These are phyloP conservation scores for Rhyacophila brunnea DNA, from an alignment of 1,140 invertebrate genomes.

Conservation along the genomic window DNA sequence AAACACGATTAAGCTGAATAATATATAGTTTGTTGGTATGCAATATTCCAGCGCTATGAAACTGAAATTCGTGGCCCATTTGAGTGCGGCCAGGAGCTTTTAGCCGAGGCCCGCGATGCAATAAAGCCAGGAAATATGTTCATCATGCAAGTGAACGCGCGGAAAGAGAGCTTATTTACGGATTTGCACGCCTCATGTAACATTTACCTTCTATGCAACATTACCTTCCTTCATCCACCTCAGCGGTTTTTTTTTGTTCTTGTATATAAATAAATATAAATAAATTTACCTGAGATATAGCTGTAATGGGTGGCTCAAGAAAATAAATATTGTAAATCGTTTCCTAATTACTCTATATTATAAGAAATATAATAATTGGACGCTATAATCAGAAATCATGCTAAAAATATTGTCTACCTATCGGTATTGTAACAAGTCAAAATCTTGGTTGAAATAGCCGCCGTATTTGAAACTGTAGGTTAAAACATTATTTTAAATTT, in stretches of 20 bases:
- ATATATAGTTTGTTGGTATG: too few relatives aligned
- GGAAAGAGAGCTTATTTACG: slow-evolving; percentile 19
- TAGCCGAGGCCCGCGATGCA: not conserved
- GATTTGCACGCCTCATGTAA: slow-evolving; percentile 10
- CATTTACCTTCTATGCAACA: slow-evolving; percentile 16
- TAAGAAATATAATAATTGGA: too few relatives aligned
- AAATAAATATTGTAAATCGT: not conserved
- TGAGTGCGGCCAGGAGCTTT: not conserved
- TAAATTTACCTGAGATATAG: slow-evolving; percentile 2
- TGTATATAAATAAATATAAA: slow-evolving; percentile 10
- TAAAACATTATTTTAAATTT: too few relatives aligned
- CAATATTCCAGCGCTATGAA: too few relatives aligned
- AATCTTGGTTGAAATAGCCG: too few relatives aligned
- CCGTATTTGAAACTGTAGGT: too few relatives aligned
- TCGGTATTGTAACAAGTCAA: too few relatives aligned
- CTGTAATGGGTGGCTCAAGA: not conserved
- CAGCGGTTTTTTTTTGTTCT: slow-evolving; percentile 1
- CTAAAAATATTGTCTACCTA: too few relatives aligned
- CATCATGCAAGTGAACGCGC: slow-evolving; percentile 9
- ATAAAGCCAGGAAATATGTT: not conserved
- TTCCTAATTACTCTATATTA: too few relatives aligned
- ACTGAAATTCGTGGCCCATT: slow-evolving; percentile 5
- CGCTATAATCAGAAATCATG: too few relatives aligned
- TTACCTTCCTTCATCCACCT: slow-evolving; percentile 5
- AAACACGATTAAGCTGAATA: too few relatives aligned